These are phyloP conservation scores for Morone saxatilis DNA, from an alignment of 2,113 vertebrate species.

Conservation along the genomic window DNA sequence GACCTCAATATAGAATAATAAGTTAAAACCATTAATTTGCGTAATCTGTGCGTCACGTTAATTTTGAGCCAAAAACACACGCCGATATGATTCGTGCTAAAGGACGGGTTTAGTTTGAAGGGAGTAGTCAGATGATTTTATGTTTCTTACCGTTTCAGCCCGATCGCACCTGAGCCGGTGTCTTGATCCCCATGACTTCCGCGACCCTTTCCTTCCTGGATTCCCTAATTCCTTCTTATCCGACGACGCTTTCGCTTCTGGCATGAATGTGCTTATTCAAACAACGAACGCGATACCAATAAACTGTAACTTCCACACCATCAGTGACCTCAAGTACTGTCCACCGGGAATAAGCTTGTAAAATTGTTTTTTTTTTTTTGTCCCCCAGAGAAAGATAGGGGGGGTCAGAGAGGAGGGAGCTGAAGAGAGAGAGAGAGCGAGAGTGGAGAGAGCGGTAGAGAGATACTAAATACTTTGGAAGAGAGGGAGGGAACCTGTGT, in stretches of 20 bases:
- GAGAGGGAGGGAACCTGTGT: too few relatives aligned
- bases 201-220: too few relatives aligned
- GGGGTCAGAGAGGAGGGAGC: background rate
- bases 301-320: background rate
- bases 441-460: background rate
- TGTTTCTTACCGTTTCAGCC: slow-evolving; percentile 41
- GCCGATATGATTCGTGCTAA: too few relatives aligned
- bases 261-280: background rate
- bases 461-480: too few relatives aligned
- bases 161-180: background rate
- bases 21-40: too few relatives aligned
- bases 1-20: too few relatives aligned
- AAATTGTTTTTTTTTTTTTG: too few relatives aligned
- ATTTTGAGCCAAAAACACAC: too few relatives aligned
- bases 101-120: too few relatives aligned
- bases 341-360: background rate
- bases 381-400: too few relatives aligned
- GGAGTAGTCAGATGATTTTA: background rate
- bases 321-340: fast-evolving
- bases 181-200: slow-evolving; percentile 20
- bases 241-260: fast-evolving
- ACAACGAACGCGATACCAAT: too few relatives aligned
- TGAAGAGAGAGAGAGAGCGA: background rate
- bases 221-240: background rate
- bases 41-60: too few relatives aligned